Evolutionary conservation across 2,888 invertebrate genomes (phyloP), one percentile per base, ranked within the genome.

Genomic region (Catonia carolina): DNA sequence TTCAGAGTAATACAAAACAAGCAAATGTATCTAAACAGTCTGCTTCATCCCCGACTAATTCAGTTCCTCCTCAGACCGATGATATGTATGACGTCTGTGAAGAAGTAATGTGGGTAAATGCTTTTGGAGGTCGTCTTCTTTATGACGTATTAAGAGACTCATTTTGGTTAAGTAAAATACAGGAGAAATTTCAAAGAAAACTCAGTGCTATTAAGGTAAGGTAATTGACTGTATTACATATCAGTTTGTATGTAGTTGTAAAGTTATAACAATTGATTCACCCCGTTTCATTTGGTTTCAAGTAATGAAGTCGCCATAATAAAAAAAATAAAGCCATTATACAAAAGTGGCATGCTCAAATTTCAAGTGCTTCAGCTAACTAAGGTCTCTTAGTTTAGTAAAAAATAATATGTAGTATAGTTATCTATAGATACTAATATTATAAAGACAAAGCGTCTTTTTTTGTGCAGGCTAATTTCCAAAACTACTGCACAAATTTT

Each of bases 131-230:
- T 31, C 76, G 94, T 52, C 73, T 92, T 39, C 77, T 90, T 65
- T 94, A 84, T 72, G 95, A 95, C 72, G 81, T 91, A 69, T 81
- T 89, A 70, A 80, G 84, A 31, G 85, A 89, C 69, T 78, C 81
- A 1, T 73, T 74, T 58, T 86, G 87, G 76, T 81, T 83, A 35
- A 76, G 77, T 56, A 77, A 82, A 60, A 78, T 94, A 35, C 84
- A 85, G 69, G 82, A 84, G 52, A 82, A 85, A 69, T 85, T 94
- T 69, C 91, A 95, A 74, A 81, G 85, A 68, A 95, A 95, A 75
- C 76, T 95, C 2, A 81, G 84, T 58, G 86, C 89, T 58, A 86
- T 95, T 63, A 90, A 88, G 76, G 84, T 88, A 68, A 51, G 15
- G 1, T 8, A n/a, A n/a, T n/a, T n/a, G n/a, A n/a, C n/a, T n/a